Percentiles rank a stretch among this genome's conserved stretches.
Conservation (phyloP, 2,888 invertebrate genomes). For the Anthrax anthrax region DNA sequence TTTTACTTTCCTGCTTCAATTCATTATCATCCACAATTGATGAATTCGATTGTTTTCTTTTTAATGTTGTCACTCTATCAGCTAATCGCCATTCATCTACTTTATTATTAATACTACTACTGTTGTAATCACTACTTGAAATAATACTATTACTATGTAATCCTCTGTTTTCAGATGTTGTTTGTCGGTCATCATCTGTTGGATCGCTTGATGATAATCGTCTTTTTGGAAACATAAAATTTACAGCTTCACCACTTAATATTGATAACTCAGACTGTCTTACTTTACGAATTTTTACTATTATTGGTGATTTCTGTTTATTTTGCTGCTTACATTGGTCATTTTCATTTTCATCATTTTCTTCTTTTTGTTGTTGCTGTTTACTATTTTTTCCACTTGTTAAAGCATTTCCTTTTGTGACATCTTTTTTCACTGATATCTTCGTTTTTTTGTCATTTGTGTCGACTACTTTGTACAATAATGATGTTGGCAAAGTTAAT, state of each 20-base stretch:
- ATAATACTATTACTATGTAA: constrained; percentile 19
- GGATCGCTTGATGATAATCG: constrained; percentile 25
- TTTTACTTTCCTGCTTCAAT: not conserved
- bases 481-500: constrained; percentile 20
- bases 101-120: not conserved
- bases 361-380: not conserved
- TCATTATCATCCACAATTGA: not conserved
- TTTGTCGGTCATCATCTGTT: constrained; percentile 39
- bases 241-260: constrained; percentile 73
- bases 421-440: not conserved
- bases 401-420: not conserved
- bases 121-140: not conserved
- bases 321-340: constrained; percentile 8
- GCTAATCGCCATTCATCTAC: constrained; percentile 9
- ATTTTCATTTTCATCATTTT: constrained; percentile 1
- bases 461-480: constrained; percentile 30
- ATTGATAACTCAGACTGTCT: constrained; percentile 58
- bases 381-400: not conserved
- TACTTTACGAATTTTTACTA: constrained; percentile 62
- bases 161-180: constrained; percentile 30
- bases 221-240: constrained; percentile 66
- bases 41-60: not conserved
- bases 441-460: constrained; percentile 5
- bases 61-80: constrained; percentile 1
- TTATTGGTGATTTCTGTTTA: constrained; percentile 34